Percentiles rank a stretch among this genome's conserved stretches.
These are phyloP conservation scores for Synodontis membranacea DNA, from an alignment of 2,113 vertebrate genomes.

Conservation along the genomic window DNA sequence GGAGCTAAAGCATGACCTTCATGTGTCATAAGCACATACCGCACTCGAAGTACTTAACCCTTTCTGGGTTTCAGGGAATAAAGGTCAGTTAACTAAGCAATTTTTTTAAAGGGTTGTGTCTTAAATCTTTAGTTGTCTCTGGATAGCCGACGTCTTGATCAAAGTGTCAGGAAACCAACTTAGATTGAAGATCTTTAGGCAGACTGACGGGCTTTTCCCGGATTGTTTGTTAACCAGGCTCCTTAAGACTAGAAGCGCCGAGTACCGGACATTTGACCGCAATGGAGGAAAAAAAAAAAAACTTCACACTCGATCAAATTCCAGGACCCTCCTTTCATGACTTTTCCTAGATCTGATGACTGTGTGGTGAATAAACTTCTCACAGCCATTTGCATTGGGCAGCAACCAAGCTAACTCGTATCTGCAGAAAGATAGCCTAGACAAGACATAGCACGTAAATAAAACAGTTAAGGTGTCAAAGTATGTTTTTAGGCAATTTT, in stretches of 20 bases:
- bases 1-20: background rate
- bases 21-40: background rate
- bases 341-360: too few relatives aligned
- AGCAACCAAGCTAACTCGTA: too few relatives aligned
- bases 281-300: too few relatives aligned
- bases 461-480: background rate
- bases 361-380: too few relatives aligned
- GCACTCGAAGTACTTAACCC: background rate
- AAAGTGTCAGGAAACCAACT: background rate
- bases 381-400: too few relatives aligned
- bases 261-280: too few relatives aligned
- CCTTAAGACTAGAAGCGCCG: too few relatives aligned
- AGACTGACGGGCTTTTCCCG: background rate
- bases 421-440: background rate
- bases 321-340: too few relatives aligned
- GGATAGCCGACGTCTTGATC: background rate
- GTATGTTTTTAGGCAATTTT: background rate
- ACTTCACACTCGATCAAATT: too few relatives aligned
- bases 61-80: background rate
- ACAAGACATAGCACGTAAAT: background rate
- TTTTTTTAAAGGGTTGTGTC: background rate
- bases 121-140: background rate
- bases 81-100: background rate
- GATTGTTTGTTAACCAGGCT: background rate
- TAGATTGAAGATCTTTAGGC: background rate